A percentile compares a stretch with the other conserved stretches of the same genome.
These are phyloP conservation scores for Stichopus horrens DNA, from an alignment of 53 echinoderm and acorn worm species.

Conservation along the genomic window DNA sequence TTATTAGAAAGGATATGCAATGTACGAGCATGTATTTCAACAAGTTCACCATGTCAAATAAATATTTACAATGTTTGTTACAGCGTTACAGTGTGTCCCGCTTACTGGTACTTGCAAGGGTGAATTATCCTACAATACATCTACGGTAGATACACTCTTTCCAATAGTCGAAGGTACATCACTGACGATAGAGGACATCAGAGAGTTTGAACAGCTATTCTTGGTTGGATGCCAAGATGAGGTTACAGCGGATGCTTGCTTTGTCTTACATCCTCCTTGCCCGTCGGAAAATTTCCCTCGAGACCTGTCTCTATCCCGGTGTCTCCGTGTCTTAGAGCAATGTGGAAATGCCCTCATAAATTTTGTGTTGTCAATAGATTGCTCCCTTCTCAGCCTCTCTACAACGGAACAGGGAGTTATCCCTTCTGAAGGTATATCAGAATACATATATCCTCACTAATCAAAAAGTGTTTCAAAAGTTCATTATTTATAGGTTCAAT, in stretches of 20 bases:
- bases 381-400: too few relatives aligned
- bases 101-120: not conserved
- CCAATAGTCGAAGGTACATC: not conserved
- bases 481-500: too few relatives aligned
- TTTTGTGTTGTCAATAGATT: too few relatives aligned
- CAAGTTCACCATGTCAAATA: not conserved
- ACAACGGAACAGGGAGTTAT: too few relatives aligned
- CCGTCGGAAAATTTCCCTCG: not conserved
- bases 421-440: too few relatives aligned
- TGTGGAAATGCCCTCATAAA: too few relatives aligned
- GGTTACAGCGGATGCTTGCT: not conserved
- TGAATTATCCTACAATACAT: not conserved
- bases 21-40: too few relatives aligned
- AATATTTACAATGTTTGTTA: not conserved
- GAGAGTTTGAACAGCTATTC: not conserved
- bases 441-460: too few relatives aligned
- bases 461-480: too few relatives aligned
- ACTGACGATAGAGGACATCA: not conserved
- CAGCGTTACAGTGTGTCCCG: not conserved
- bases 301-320: not conserved
- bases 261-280: not conserved
- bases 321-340: not conserved
- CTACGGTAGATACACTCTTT: not conserved
- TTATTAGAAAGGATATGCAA: too few relatives aligned
- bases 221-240: not conserved